These are phyloP conservation scores for Condylura cristata DNA, from an alignment of 2,113 vertebrate genomes.

Conservation along the genomic window DNA sequence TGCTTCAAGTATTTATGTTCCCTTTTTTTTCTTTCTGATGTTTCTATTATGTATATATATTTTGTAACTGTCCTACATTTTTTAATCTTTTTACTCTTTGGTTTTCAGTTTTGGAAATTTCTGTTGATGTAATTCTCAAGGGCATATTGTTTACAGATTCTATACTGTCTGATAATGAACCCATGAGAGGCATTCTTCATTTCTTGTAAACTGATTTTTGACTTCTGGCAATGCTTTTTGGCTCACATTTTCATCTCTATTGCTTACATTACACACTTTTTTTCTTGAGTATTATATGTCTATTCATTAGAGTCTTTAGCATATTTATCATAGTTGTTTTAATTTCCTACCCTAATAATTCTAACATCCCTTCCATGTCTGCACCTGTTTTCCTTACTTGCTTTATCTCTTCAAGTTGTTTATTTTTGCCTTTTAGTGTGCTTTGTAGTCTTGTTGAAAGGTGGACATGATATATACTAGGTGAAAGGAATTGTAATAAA, in stretches of 20 bases:
- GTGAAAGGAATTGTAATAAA: not conserved
- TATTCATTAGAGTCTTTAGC: not conserved
- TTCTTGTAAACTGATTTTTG: not conserved
- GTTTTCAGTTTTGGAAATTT: not conserved
- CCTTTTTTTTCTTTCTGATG: not conserved
- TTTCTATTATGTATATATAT: not conserved
- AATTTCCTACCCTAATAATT: not conserved
- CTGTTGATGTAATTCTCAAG: not conserved
- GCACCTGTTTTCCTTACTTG: not conserved
- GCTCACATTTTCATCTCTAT: not conserved
- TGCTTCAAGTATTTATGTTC: not conserved
- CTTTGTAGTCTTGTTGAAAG: not conserved
- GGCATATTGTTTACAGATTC: not conserved
- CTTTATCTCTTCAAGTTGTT: not conserved
- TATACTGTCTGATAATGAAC: not conserved
- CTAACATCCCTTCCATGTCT: not conserved
- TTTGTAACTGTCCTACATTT: not conserved
- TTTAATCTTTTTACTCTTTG: not conserved
- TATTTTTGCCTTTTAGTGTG: not conserved
- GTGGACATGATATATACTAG: not conserved
- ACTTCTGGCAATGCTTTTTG: not conserved
- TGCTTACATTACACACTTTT: not conserved
- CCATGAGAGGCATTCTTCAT: not conserved
- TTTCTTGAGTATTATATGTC: not conserved
- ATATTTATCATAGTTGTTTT: too few relatives aligned